Evolutionary conservation across 2,888 invertebrate genomes (phyloP), one percentile per base, ranked within the genome.

Genomic region (Branchipolynoe longqiensis): DNA sequence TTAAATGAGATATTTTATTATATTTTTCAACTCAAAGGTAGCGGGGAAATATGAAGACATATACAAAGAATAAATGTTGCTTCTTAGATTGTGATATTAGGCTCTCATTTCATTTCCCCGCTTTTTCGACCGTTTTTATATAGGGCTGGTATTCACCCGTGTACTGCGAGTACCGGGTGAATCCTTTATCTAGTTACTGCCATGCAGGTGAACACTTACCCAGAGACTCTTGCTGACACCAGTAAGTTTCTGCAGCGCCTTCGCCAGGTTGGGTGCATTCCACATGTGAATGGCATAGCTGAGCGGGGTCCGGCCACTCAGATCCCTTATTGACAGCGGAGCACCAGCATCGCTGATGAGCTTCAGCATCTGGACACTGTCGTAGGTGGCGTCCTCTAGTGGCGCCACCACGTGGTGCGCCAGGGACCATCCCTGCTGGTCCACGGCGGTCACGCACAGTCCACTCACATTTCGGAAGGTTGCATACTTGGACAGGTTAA

Each of bases 331-430:
- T 28, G 90, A 89, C 8, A 94, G 85, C 4, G 91, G 90, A 0
- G 93, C 93, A 4, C 92, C 93, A 25, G 90, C 90, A 84, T 91
- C 91, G 22, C 88, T 88, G 31, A 94, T 89, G 14, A 94, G 87
- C 85, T 90, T 91, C 78, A 94, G 89, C 36, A 94, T 90, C 41
- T 92, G 90, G 25, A 92, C 91, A 87, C 93, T 93, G 86, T 94
- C 93, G 87, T 92, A 94, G n/a, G 93, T 92, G n/a, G 87, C 94
- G 58, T 91, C 90, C 0, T 91, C 90, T 2, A 93, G 88, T 0
- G 94, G 93, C 54, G 89, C 90, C 41, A 94, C 92, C 28, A 93
- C 90, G 87, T 94, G 92, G 87, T 94, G 94, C 25, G 94, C 86
- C 0, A 92, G 92, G 0, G 93, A 93, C 91, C 92, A 92, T 36